Base-by-base conservation (phyloP, 2,797 vertebrate genomes). In the Eleutherodactylus coqui region DNA sequence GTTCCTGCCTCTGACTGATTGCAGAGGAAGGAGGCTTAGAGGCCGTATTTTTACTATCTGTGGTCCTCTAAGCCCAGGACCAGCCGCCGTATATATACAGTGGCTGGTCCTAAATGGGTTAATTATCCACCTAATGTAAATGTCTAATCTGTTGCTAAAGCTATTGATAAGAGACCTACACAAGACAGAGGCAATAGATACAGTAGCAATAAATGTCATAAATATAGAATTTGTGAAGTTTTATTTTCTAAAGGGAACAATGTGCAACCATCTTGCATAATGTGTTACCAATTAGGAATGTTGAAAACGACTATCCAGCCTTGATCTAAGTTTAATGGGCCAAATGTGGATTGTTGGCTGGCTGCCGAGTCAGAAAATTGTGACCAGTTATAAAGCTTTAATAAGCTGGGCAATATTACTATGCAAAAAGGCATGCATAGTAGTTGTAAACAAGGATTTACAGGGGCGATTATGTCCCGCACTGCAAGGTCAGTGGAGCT, bases 221-320 rank as follows among this genome's bases (percentile, higher is more conserved):
- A 82, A 73, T 76, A 77, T 62, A 86, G 70, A 82, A 67, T 70
- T 32, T 27, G 9, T 1, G 43, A 29, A n/a, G 64, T 81, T 75
- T 82, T 69, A 86, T 86, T 77, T 86, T 79, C 85, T 82, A 62
- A 86, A 77, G 47, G 85, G 85, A 86, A n/a, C n/a, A 77, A 86
- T 82, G 34, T 36, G 76, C 32, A 60, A 82, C 43, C 70, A 79
- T 38, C 73, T 79, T 49, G 17, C 32, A 67, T 24, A 73, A 79
- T 21, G 43, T 75, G 82, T 87, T 49, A 83, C 76, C 55, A 79
- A 79, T 84, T 84, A 79, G 73, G 81, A 58, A 62, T 14, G 24
- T 32, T 81, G 79, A 45, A 72, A 79, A 83, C 24, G 58, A 79
- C 49, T 17, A 27, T 73, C 60, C 43, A 4, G 14, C 64, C 32